phyloP scores from a whole-genome alignment of 2,113 vertebrate species.

The Physeter macrocephalus region DNA sequence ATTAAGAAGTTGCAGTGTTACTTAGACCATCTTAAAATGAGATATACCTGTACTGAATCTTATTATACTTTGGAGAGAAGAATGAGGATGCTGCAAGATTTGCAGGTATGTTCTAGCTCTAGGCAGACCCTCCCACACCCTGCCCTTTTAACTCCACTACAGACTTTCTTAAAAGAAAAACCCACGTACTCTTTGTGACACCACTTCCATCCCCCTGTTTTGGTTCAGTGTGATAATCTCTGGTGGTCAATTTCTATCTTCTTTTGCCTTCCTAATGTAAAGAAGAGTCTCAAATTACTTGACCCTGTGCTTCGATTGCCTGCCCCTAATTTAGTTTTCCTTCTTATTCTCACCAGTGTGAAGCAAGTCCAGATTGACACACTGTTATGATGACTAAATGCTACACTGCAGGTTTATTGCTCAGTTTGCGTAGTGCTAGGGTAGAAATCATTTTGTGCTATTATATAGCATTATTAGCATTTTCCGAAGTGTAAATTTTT shows the following conservation, averaged over 20 bases:
- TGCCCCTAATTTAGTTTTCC: slow-evolving; percentile 51
- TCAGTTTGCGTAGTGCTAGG: not conserved
- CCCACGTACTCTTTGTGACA: not conserved
- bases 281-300: slow-evolving; percentile 53
- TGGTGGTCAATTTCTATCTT: slow-evolving; percentile 61
- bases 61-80: slow-evolving; percentile 5
- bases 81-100: slow-evolving; percentile 6
- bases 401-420: not conserved
- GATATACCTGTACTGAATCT: slow-evolving; percentile 3
- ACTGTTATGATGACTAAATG: not conserved
- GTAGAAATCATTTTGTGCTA: not conserved
- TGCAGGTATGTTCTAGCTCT: not conserved
- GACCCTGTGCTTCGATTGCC: slow-evolving; percentile 52
- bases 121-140: not conserved
- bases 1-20: slow-evolving; percentile 39
- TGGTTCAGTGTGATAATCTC: slow-evolving; percentile 49
- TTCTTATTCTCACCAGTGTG: slow-evolving; percentile 9
- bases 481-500: not conserved
- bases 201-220: not conserved
- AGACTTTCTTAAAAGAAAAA: slow-evolving; percentile 49
- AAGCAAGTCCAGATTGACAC: slow-evolving; percentile 7
- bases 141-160: slow-evolving; percentile 13
- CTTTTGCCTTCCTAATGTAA: slow-evolving; percentile 52
- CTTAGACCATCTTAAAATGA: slow-evolving; percentile 44
- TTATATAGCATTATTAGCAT: not conserved